These are phyloP conservation scores for Promerops cafer DNA, from an alignment of 2,113 vertebrate species.

Conservation along the genomic window DNA sequence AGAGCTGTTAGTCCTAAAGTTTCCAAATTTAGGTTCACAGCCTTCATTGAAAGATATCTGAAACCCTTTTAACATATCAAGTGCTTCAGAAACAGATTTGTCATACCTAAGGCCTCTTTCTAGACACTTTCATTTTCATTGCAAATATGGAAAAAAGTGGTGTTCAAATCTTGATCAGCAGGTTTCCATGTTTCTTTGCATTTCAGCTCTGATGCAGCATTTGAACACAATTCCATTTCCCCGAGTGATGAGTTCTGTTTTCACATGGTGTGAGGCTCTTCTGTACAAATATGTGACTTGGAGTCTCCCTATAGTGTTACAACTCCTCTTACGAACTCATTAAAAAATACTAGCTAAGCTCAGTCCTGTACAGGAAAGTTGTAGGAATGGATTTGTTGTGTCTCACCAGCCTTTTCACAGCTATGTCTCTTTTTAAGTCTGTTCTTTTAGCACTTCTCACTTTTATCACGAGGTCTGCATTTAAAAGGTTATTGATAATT, in stretches of 20 bases:
- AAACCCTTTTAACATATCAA: neutral
- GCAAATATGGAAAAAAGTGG: neutral
- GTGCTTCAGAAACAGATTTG: neutral
- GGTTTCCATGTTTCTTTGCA: neutral
- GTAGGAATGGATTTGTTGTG: neutral
- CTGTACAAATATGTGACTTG: neutral
- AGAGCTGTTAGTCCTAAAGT: neutral
- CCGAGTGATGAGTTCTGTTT: neutral
- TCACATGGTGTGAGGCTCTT: rapidly evolving
- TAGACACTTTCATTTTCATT: neutral
- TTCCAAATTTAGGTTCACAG: neutral
- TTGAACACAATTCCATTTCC: neutral
- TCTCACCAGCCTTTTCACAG: neutral
- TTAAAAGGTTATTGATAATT: neutral
- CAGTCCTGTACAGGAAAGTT: no score
- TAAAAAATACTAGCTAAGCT: neutral
- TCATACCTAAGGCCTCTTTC: neutral
- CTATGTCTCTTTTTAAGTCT: neutral
- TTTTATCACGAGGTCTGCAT: neutral
- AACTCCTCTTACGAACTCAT: neutral
- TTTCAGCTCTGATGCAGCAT: neutral
- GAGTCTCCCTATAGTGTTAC: neutral
- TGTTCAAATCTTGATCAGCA: neutral
- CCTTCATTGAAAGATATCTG: neutral
- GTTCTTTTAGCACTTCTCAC: neutral